Evolutionary conservation across 2,113 vertebrate genomes (phyloP), one percentile per base, ranked within the genome.

Genomic region (Rhegmatorhina hoffmannsi): DNA sequence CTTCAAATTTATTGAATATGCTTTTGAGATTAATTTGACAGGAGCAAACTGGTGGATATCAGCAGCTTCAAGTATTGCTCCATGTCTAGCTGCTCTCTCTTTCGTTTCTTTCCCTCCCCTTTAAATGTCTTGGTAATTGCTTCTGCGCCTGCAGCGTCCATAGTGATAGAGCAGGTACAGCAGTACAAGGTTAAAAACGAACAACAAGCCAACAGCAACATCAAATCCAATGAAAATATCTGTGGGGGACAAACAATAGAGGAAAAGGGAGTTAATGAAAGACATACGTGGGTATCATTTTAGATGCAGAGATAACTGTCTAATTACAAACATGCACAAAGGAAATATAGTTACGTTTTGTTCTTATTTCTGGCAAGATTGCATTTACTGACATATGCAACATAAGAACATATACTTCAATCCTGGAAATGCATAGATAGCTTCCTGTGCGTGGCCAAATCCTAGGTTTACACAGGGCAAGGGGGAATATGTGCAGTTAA

Each of bases 131-230:
- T 94, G 69, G 75, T 97, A 98, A 43, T 40, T 73, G 16, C 96
- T 97, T 93, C 96, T 98, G 75, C 17, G 72, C 89, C 97, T 96
- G 90, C 96, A 97, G 83, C 64, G 89, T 84, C 98, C 96, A 0
- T 96, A 94, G 38, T 92, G 94, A 43, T 96, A 93, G 76, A 97
- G 93, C 73, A 93, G 76, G 46, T 94, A 97, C 44, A 98, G 96
- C 20, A 98, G 36, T 15, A 92, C 73, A 36, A 97, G 40, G 26
- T 98, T 78, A 75, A 97, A 53, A 52, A 89, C 69, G 17, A 92
- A 95, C 59, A 97, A 69, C 66, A 98, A 66, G 68, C 86, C 96
- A 87, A 97, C 72, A 79, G 93, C 91, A 76, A 96, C 10, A 1
- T 96, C 94, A 77, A 98, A 96, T 62, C 95, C 72, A 0, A 95